Percentiles rank a stretch among this genome's conserved stretches.
These are phyloP conservation scores for Oxyura jamaicensis DNA, from an alignment of 2,113 vertebrate species.

Conservation along the genomic window DNA sequence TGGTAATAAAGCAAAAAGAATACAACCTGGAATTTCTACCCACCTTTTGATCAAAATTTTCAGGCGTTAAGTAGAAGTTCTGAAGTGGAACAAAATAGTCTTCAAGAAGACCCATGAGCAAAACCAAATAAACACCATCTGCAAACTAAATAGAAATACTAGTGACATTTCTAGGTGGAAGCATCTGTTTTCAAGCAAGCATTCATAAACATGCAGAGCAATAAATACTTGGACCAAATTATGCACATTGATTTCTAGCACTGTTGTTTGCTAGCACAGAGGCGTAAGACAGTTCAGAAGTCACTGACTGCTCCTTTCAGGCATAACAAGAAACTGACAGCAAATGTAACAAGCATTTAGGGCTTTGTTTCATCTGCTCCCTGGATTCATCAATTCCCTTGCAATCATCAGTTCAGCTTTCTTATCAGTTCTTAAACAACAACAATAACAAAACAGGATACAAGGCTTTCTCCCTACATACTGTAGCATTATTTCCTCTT, in stretches of 20 bases:
- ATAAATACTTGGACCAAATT: background rate
- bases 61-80: slow-evolving; percentile 94
- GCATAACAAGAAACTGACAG: background rate
- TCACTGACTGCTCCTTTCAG: background rate
- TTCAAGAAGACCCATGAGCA: slow-evolving; percentile 94
- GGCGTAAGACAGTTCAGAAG: background rate
- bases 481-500: background rate
- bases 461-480: background rate
- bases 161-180: background rate
- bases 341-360: background rate
- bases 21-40: background rate
- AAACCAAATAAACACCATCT: slow-evolving; percentile 94
- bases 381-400: background rate
- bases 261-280: background rate
- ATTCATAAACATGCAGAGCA: background rate
- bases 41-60: slow-evolving; percentile 96
- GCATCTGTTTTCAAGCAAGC: background rate
- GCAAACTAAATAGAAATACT: slow-evolving; percentile 84
- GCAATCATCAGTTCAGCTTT: background rate
- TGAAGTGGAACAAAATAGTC: slow-evolving; percentile 95
- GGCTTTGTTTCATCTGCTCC: background rate
- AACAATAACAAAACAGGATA: background rate
- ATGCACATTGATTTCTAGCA: background rate
- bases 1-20: background rate
- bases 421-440: background rate